These are phyloP conservation scores for Chelonus formosanus DNA, from an alignment of 2,888 invertebrate species.

Conservation along the genomic window DNA sequence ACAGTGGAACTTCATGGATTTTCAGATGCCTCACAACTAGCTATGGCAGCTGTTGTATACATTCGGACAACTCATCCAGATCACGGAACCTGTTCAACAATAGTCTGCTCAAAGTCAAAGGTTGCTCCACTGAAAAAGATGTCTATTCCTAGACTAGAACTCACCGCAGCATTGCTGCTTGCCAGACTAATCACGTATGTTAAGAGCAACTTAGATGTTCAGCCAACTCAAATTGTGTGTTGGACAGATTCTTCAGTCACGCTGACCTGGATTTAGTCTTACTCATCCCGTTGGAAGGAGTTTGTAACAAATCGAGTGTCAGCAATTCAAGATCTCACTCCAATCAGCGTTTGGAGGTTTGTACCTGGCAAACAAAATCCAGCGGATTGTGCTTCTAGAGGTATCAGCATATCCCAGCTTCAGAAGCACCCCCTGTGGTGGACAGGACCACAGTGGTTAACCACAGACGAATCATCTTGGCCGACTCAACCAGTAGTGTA, in stretches of 20 bases:
- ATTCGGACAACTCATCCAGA: too few relatives aligned
- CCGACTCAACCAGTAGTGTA: background rate
- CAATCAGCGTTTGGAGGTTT: slow-evolving; percentile 1
- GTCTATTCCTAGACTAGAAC: slow-evolving; percentile 45
- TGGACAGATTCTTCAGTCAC: slow-evolving; percentile 38
- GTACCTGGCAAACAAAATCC: slow-evolving; percentile 12
- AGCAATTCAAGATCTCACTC: slow-evolving; percentile 35
- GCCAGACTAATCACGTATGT: slow-evolving; percentile 30
- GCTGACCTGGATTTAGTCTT: slow-evolving; percentile 37
- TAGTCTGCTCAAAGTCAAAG: slow-evolving; percentile 26
- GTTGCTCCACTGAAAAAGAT: slow-evolving; percentile 31
- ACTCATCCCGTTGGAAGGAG: slow-evolving; percentile 28
- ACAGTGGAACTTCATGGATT: slow-evolving; percentile 38
- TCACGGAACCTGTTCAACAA: background rate
- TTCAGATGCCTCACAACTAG: slow-evolving; percentile 39
- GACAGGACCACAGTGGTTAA: slow-evolving; percentile 22
- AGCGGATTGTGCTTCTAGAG: slow-evolving; percentile 15
- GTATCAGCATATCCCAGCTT: background rate
- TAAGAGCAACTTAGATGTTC: slow-evolving; percentile 2
- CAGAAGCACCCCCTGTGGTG: slow-evolving; percentile 11
- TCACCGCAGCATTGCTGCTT: slow-evolving; percentile 40
- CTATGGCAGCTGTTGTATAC: slow-evolving; percentile 37
- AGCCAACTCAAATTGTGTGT: slow-evolving; percentile 4
- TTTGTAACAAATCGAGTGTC: slow-evolving; percentile 28
- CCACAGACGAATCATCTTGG: background rate